Conservation (phyloP, 2,888 invertebrate genomes). For the Mongoloraphidia duomilia region DNA sequence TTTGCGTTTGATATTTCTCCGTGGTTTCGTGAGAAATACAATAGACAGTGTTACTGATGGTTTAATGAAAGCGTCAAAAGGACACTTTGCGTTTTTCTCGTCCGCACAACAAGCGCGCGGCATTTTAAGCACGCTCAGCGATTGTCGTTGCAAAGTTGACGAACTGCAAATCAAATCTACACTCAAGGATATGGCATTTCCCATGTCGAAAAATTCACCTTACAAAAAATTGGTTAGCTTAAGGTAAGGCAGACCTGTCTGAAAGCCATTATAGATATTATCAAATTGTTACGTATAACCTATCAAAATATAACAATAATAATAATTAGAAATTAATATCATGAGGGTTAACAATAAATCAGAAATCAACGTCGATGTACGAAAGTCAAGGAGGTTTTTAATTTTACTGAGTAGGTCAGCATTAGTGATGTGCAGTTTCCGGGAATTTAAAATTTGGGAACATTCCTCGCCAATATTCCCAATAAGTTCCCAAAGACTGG, state of each 20-base stretch:
- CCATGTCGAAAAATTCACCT: slow-evolving; percentile 1
- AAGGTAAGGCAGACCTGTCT: not conserved
- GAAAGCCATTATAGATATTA: not conserved
- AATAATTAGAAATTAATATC: too few species aligned
- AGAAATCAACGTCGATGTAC: too few species aligned
- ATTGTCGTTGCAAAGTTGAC: not conserved
- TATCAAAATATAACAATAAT: too few species aligned
- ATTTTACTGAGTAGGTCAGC: too few species aligned
- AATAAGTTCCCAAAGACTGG: too few species aligned
- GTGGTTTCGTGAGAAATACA: not conserved
- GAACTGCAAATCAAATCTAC: not conserved
- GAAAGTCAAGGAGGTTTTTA: too few species aligned
- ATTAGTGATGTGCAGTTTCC: too few species aligned
- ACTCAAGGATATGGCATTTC: not conserved
- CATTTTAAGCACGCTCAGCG: not conserved
- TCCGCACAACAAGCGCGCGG: slow-evolving; percentile 1
- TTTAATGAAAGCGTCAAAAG: not conserved
- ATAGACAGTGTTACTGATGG: not conserved
- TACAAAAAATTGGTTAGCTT: slow-evolving; percentile 1
- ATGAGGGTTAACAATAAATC: too few species aligned
- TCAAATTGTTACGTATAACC: too few species aligned
- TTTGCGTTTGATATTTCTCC: not conserved
- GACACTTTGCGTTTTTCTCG: not conserved
- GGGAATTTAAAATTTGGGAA: too few species aligned
- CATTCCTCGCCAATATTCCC: too few species aligned